Percentiles rank a stretch among this genome's conserved stretches.
phyloP scores from a whole-genome alignment of 2,113 vertebrate genomes.

The Ginglymostoma cirratum region DNA sequence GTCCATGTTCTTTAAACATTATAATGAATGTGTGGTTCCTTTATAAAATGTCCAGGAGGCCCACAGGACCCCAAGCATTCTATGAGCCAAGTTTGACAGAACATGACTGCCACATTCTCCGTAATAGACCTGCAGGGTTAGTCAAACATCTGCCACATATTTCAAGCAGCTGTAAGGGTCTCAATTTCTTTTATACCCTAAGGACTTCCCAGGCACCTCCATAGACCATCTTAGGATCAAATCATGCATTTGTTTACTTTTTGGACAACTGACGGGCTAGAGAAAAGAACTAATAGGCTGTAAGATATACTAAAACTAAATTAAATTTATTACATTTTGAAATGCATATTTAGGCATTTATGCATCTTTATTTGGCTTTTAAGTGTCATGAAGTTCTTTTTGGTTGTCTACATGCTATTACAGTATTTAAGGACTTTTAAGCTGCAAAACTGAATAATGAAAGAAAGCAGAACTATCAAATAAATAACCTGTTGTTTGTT shows the following conservation, averaged over 20 bases:
- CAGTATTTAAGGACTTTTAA: not conserved
- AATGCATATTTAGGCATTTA: not conserved
- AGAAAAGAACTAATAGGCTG: not conserved
- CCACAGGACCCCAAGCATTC: not conserved
- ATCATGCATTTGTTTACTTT: not conserved
- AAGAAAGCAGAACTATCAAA: too few relatives aligned
- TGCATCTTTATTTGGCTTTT: not conserved
- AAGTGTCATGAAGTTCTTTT: not conserved
- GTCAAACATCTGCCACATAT: not conserved
- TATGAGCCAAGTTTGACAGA: not conserved
- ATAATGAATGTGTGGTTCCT: not conserved
- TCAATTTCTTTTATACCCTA: not conserved
- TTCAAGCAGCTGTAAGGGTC: not conserved
- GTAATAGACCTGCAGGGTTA: not conserved
- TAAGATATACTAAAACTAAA: not conserved
- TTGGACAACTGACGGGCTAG: not conserved
- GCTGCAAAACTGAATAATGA: too few relatives aligned
- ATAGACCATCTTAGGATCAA: not conserved
- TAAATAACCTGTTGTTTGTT: too few relatives aligned
- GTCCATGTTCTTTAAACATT: not conserved
- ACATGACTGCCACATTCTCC: not conserved
- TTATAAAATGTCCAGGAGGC: not conserved
- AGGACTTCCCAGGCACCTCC: not conserved
- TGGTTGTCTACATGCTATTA: not conserved
- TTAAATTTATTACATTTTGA: not conserved